Base-by-base conservation (phyloP, 2,113 vertebrate species). In the Pelecanus crispus region DNA sequence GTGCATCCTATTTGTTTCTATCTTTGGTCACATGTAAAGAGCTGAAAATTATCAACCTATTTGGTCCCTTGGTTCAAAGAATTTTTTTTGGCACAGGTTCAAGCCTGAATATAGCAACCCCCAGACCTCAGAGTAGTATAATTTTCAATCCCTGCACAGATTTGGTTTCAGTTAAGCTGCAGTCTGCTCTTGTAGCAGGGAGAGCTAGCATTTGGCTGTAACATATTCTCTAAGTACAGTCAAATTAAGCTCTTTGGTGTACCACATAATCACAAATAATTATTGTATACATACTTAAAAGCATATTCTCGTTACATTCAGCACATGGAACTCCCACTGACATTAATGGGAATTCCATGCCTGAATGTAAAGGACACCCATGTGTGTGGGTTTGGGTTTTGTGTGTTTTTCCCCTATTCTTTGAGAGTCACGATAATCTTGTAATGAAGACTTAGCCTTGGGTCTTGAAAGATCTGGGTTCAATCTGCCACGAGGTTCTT, bases 181-280 rank as follows among this genome's bases (percentile, higher is more conserved):
- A 92, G 84, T 44, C 87, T 90, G 53, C 67, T 90, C 81, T 95
- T 82, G n/a, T 50, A 91, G 45, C 42, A 74, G 75, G 50, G 66
- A 92, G 89, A 96, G 71, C 29, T 61, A 88, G 84, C 91, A 85
- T 94, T 90, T 82, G 89, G 81, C 89, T 89, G 91, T 38, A 94
- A 95, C n/a, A 71, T 92, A 91, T 80, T 92, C 78, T 92, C 63
- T 86, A 94, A 95, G 89, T 73, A 91, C 45, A 95, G 78, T 85
- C 78, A 97, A 97, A 97, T 97, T 91, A 94, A 95, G 78, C 87
- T 85, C 89, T 90, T 92, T 86, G 94, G 94, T 88, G 74, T 70
- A 95, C 95, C 95, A 95, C 96, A 96, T 91, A 96, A 97, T 97
- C 89, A 94, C 42, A 90, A 95, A 75, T 88, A 96, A 95, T 97